These are phyloP conservation scores for Andrena hattorfiana DNA, from an alignment of 2,888 invertebrate genomes.

Conservation along the genomic window DNA sequence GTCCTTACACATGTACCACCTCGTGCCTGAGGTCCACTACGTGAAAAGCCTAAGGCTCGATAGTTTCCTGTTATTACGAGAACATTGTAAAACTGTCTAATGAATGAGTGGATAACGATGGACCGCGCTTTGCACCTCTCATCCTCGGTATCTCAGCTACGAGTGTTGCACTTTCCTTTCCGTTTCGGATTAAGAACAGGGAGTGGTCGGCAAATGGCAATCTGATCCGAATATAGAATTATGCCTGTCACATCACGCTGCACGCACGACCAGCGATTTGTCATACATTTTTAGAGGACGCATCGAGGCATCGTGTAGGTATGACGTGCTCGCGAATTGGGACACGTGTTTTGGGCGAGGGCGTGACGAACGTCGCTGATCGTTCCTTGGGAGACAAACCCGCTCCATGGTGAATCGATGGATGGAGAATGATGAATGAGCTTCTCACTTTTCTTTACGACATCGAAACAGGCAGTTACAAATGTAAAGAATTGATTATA, in stretches of 20 bases:
- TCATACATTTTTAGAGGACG: background rate
- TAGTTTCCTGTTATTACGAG: too few relatives aligned
- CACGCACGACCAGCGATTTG: slow-evolving; percentile 12
- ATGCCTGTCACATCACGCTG: slow-evolving; percentile 41
- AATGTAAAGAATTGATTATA: background rate
- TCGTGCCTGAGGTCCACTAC: too few relatives aligned
- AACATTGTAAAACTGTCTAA: background rate
- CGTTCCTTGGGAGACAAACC: slow-evolving; percentile 16
- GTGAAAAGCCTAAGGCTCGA: background rate
- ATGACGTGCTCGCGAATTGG: background rate
- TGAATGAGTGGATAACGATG: background rate
- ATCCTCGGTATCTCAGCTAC: background rate
- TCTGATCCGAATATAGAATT: slow-evolving; percentile 49
- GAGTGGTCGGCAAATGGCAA: slow-evolving; percentile 39
- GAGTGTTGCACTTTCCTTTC: slow-evolving; percentile 44
- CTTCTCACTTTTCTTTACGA: background rate
- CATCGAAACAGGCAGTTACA: too few relatives aligned
- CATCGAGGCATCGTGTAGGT: background rate
- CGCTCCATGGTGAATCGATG: background rate
- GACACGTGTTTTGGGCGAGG: slow-evolving; percentile 17
- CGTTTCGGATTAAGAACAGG: slow-evolving; percentile 34
- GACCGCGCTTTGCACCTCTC: background rate
- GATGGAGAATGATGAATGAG: background rate
- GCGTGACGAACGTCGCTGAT: background rate
- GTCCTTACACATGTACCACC: too few relatives aligned